Base-by-base conservation (phyloP, 2,113 vertebrate genomes). In the Sigmodon hispidus region DNA sequence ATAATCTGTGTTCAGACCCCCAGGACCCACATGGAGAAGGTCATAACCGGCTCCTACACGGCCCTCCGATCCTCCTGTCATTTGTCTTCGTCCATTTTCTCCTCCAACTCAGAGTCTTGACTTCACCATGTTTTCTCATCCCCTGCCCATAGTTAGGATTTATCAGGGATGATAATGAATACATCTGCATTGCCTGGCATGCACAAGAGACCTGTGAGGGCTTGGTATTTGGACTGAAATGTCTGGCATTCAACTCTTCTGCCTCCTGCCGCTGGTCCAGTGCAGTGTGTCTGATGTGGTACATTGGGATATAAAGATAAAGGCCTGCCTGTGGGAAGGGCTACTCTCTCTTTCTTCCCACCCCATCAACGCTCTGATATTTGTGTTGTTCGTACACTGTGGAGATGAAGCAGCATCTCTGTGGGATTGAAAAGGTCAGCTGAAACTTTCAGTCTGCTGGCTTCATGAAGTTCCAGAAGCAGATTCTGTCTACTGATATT, bases 161-260 rank as follows among this genome's bases (percentile, higher is more conserved):
- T 70, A 12, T 0, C 0, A 48, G 91, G 73, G 40, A 40, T 45
- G 59, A 61, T 88, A 52, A 96, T 79, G 75, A 89, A 69, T 76
- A 21, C 29, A 55, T 2, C 67, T 96, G 95, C 59, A 50, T 96
- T 59, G n/a, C 36, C 89, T 61, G 90, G 29, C 34, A 22, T 79
- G 34, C 57, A 13, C 52, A 83, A 77, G 63, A 93, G 89, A 61
- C 70, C 94, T 95, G 84, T 87, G 84, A 93, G 52, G 95, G 95
- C 92, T 95, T n/a, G 61, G 92, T 80, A 63, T 96, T 97, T 87
- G 34, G 81, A 84, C 97, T 96, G 97, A 96, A 95, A 97, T 89
- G 79, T 75, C 16, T 95, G 87, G 93, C 96, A 94, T 79, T 93
- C 77, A 94, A 90, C 97, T 96, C 52, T 91, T 79, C 89, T 95